Conservation (phyloP, 2,888 invertebrate genomes). For the Stenotaenia linearis region DNA sequence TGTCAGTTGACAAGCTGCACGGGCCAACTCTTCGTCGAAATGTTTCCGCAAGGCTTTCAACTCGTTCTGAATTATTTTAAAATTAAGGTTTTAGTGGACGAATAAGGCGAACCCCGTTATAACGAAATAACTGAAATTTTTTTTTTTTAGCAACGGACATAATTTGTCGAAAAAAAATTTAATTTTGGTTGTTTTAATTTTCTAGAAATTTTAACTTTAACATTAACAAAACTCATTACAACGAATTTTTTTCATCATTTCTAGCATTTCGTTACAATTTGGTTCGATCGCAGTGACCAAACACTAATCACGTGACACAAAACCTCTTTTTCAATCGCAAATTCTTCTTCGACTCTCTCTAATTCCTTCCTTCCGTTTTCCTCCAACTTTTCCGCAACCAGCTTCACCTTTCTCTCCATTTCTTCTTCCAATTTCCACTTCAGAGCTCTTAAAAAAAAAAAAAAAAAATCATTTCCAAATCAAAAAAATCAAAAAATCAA, state of each 20-base stretch:
- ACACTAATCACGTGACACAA: not conserved
- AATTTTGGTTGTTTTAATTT: too few species aligned
- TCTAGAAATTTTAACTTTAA: too few species aligned
- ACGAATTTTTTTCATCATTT: too few species aligned
- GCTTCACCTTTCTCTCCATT: constrained; percentile 71
- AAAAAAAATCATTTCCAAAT: not conserved
- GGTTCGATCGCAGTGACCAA: too few species aligned
- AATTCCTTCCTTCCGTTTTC: constrained; percentile 51
- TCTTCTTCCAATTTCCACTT: constrained; percentile 48
- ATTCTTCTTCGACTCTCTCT: constrained; percentile 44
- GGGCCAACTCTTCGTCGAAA: not conserved
- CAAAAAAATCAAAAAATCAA: not conserved
- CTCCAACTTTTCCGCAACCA: constrained; percentile 57
- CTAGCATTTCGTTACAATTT: too few species aligned
- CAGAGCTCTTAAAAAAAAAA: not conserved
- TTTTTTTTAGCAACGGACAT: too few species aligned
- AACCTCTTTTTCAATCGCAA: constrained; percentile 34
- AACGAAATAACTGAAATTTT: not conserved
- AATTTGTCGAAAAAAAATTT: too few species aligned
- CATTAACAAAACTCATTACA: too few species aligned
- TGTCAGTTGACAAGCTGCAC: not conserved
- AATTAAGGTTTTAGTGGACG: too few species aligned
- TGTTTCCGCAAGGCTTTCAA: constrained; percentile 21
- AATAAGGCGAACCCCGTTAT: too few species aligned
- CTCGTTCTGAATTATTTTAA: constrained; percentile 21